Evolutionary conservation across 2,113 vertebrate genomes (phyloP).

Genomic region (Tricholaema leucomelas): DNA sequence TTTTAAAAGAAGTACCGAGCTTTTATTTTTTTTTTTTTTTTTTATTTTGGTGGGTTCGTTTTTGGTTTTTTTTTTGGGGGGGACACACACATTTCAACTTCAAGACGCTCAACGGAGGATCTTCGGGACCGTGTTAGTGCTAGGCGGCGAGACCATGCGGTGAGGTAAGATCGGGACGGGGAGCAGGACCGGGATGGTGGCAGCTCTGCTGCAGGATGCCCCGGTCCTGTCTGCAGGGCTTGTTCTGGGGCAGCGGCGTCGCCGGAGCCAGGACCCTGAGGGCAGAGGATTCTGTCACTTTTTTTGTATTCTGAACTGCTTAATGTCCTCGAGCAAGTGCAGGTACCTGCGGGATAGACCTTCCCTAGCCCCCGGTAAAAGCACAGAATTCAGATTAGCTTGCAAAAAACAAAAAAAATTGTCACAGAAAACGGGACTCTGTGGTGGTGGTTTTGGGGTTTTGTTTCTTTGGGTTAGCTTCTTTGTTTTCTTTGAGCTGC

Average conservation of each 20-base stretch:
- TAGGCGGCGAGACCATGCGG: constrained; percentile 5
- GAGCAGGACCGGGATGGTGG: background rate
- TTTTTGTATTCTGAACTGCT: fast-evolving
- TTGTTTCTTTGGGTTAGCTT: background rate
- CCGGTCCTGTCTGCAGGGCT: background rate
- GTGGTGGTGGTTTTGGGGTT: no score
- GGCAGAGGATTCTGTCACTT: fast-evolving
- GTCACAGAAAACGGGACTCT: fast-evolving
- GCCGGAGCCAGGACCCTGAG: fast-evolving
- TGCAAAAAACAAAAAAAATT: background rate
- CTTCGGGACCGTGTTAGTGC: background rate
- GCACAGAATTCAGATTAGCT: background rate
- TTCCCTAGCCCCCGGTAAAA: fast-evolving
- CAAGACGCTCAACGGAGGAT: background rate
- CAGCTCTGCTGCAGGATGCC: no score
- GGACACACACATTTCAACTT: background rate
- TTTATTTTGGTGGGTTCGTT: no score
- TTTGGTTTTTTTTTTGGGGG: background rate
- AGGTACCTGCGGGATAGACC: background rate
- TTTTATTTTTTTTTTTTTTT: background rate
- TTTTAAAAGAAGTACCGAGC: background rate
- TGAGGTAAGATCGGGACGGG: background rate
- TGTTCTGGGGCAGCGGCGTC: background rate
- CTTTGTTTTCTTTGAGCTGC: background rate
- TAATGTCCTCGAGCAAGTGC: background rate